Base-by-base conservation (phyloP, 2,113 vertebrate genomes). In the Montifringilla adamsi region DNA sequence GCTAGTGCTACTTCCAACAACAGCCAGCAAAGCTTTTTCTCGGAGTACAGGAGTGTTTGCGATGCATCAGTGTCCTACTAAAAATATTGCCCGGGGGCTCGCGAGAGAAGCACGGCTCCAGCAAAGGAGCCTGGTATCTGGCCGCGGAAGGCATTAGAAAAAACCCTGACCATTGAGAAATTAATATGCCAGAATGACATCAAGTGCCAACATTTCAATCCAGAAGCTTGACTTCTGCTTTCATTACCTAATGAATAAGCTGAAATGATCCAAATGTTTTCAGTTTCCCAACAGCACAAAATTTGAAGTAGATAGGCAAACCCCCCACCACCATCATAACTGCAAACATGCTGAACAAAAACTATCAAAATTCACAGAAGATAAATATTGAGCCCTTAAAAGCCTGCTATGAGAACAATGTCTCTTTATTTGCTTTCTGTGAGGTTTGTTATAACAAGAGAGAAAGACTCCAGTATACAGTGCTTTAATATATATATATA, bases 311-410 rank as follows among this genome's bases (percentile, higher is more conserved):
- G 46, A 87, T 5, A 70, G 67, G 53, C 26, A 83, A 35, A 1
- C 21, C 15, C 19, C 27, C 37, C 24, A 10, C 28, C 43, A 67
- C 49, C 27, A 24, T 47, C 16, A 2, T 28, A 94, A 89, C 73
- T 78, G 87, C 79, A 95, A 95, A 82, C 39, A 46, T 13, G 31
- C 72, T 58, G 64, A 94, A 86, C 47, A 94, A 89, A 94, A 92
- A 46, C 75, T 53, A 94, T 92, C 89, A 79, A 87, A 91, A 96
- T 84, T 87, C 91, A 87, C 73, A 58, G 72, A 79, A 93, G 72
- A 95, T 90, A 96, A 96, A 95, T 95, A 95, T 15, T 81, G 60
- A 94, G 95, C 66, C 56, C 31, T 69, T 86, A 94, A 87, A 84
- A 94, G 47, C 58, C 47, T 46, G 66, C 88, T 74, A 84, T 28